Evolutionary conservation across 2,797 vertebrate species (phyloP), one percentile per base, ranked within the genome.

Genomic region (Myripristis murdjan): DNA sequence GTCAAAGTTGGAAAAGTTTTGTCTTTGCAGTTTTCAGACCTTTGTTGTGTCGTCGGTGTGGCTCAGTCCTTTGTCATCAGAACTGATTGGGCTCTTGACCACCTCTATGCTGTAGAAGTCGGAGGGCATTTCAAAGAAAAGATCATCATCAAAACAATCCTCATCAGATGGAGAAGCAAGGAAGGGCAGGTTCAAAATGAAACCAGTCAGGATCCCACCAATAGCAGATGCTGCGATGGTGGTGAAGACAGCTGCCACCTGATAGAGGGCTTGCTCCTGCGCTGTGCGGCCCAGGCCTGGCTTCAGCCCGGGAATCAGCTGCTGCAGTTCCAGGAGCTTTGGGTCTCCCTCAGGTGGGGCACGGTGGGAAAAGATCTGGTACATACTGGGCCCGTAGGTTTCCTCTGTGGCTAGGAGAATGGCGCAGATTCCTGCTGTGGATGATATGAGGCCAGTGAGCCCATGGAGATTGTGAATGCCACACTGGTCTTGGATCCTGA

Each of bases 401-500:
- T 93, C 90, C 20, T 93, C 55, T 0, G 79, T 62, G 7, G 87
- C 87, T 4, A 88, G 23, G 35, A 95, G 82, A 60, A 95, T 76
- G n/a, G 66, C 85, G 28, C 89, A 80, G 1, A 90, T 78, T 0
- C 95, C 95, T 3, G 93, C 95, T 0, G 64, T 18, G 0, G 92
- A 90, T 0, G 95, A 95, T 2, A 95, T 91, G 52, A 95, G 83
- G 26, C 95, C 94, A 0, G 95, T 95, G 55, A 96, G 84, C 5
- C 95, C 95, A 0, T 96, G 95, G 24, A 96, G 92, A 73, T 95
- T 97, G 87, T 96, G 95, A 82, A 95, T 96, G 20, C 95, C 93
- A 0, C 95, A 95, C 67, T 94, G 94, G 87, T 96, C 95, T 49
- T 90, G 94, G 47, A 96, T 87, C 0, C 22, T 26, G n/a, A 95